Base-by-base conservation (phyloP, 2,113 vertebrate species). In the Menidia beryllina region DNA sequence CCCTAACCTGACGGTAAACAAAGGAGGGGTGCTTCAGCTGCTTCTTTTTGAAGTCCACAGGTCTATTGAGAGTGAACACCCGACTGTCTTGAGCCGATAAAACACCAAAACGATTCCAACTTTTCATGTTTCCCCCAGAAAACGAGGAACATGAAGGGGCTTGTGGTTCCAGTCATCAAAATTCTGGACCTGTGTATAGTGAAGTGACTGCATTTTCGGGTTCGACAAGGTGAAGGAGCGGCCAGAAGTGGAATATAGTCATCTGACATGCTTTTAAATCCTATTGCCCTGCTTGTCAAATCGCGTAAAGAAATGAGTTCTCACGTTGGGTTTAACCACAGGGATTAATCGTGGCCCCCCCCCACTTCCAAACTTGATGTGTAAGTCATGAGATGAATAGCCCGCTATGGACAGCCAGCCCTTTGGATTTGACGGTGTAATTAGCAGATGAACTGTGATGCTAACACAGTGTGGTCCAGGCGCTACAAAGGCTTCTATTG, bases 391-490 rank as follows among this genome's bases (percentile, higher is more conserved):
- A 84, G 81, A 80, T 81, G 82, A 87, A 70, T 54, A 59, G 49
- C 21, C 67, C 4, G 50, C 69, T 60, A 59, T 66, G 59, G 75
- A 70, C 56, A 38, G 69, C 69, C 61, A 65, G 68, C 51, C 36
- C 68, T 75, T 45, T 67, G 71, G 75, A 66, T 86, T 81, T 82
- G 75, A 83, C 54, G 72, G 55, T 26, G 61, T 87, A 82, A 82
- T 91, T 85, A 86, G 77, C 73, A 81, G 77, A 88, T 83, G 75
- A 82, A 81, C 64, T 72, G 65, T 82, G 77, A 83, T 82, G 82
- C 82, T 74, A 67, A 64, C 73, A 58, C 64, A 30, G 75, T 21
- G 1, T 61, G 74, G 47, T 68, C 57, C 43, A 69, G 69, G 81
- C 59, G 75, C 77, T 70, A 86, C 74, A 82, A 83, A 82, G 53